These are phyloP conservation scores for Fistularia commersonii DNA, from an alignment of 2,797 vertebrate species.

Conservation along the genomic window DNA sequence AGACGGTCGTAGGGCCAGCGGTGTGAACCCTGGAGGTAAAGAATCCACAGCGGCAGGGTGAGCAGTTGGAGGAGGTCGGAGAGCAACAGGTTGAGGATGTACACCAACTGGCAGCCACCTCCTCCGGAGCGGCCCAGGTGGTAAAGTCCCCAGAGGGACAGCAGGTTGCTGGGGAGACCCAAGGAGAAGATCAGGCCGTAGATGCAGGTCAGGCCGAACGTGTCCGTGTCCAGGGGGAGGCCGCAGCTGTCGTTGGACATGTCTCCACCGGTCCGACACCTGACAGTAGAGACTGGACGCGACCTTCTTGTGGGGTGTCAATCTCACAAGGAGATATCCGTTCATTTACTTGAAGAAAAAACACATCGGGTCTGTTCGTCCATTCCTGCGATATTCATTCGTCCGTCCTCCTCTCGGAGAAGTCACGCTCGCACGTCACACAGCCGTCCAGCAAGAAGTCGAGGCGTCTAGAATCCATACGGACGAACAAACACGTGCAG, in stretches of 20 bases:
- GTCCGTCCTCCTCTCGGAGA: conserved; percentile 8
- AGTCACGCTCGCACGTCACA: not conserved
- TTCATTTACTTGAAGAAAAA: conserved; percentile 9
- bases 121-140: conserved; percentile 70
- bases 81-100: conserved; percentile 77
- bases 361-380: conserved; percentile 11
- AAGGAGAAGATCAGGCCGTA: conserved; percentile 76
- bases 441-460: conserved; percentile 2
- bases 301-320: conserved; percentile 3
- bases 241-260: conserved; percentile 75
- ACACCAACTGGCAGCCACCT: conserved; percentile 75
- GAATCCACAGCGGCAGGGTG: conserved; percentile 78
- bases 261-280: conserved; percentile 28
- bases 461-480: conserved; percentile 36
- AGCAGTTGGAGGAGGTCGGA: conserved; percentile 79
- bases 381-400: conserved; percentile 20
- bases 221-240: conserved; percentile 71
- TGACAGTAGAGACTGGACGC: conserved; percentile 22
- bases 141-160: conserved; percentile 80
- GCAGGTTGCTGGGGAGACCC: conserved; percentile 79
- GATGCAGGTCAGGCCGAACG: conserved; percentile 72
- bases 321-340: conserved; percentile 5
- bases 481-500: conserved; percentile 24
- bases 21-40: conserved; percentile 71
- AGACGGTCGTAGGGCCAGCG: conserved; percentile 65